Evolutionary conservation across 2,113 vertebrate species (phyloP).

Genomic region (Hyperopisus bebe): DNA sequence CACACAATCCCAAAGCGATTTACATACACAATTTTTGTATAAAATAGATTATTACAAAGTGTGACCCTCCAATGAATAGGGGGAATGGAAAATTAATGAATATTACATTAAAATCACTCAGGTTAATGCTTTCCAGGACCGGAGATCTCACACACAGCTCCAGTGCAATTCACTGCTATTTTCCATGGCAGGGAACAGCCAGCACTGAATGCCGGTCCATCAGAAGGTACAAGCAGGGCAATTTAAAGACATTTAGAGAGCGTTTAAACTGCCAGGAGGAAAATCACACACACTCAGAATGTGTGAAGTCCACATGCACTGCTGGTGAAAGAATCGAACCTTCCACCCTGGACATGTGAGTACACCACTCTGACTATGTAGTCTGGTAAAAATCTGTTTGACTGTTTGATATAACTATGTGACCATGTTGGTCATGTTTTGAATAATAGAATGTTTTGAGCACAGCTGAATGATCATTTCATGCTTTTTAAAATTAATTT

Average conservation of each 20-base stretch:
- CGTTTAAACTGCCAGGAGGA: background rate
- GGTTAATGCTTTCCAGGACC: background rate
- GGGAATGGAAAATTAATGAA: background rate
- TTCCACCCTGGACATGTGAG: background rate
- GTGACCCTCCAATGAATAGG: background rate
- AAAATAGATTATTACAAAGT: background rate
- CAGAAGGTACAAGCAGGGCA: background rate
- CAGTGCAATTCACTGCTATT: background rate
- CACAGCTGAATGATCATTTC: background rate
- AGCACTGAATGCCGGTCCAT: background rate
- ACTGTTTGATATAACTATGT: background rate
- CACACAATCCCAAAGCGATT: background rate
- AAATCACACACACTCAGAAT: background rate
- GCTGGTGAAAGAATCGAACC: background rate
- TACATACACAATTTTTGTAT: background rate
- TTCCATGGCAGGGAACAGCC: background rate
- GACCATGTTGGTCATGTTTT: background rate
- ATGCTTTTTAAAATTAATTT: background rate
- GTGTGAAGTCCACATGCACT: background rate
- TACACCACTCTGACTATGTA: background rate
- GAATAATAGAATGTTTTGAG: background rate
- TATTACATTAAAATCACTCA: background rate
- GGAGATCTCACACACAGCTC: background rate
- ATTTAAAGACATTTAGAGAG: background rate
- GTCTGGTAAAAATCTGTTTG: background rate